Conservation (phyloP, 2,888 invertebrate genomes). For the Linnaemya vulpina region DNA sequence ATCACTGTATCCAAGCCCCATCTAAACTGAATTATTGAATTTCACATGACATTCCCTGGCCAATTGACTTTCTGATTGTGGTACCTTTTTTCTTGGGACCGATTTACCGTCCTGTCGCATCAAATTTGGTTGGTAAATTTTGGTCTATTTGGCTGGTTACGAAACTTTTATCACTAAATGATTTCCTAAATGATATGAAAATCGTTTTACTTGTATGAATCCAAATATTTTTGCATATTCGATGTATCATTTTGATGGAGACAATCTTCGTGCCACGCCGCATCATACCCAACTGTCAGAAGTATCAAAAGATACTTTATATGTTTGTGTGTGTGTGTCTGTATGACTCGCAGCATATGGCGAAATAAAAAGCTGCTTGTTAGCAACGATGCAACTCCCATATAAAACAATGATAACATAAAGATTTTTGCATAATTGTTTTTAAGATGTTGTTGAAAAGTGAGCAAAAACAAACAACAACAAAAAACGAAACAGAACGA, state of each 20-base stretch:
- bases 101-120: too few relatives aligned
- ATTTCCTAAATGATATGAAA: neutral
- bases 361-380: slow-evolving; percentile 45
- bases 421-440: slow-evolving; percentile 72
- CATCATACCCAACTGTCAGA: neutral
- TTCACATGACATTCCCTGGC: too few relatives aligned
- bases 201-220: neutral
- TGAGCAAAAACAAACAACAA: slow-evolving; percentile 39
- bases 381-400: slow-evolving; percentile 55
- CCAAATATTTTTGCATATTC: neutral
- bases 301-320: neutral
- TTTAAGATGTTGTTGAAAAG: slow-evolving; percentile 63
- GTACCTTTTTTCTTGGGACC: too few relatives aligned
- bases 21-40: too few relatives aligned
- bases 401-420: slow-evolving; percentile 63
- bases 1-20: too few relatives aligned
- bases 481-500: neutral
- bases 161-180: neutral
- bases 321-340: neutral
- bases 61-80: too few relatives aligned
- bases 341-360: slow-evolving; percentile 12
- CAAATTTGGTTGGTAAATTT: neutral
- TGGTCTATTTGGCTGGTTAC: neutral
- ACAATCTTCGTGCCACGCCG: neutral
- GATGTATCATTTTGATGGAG: neutral